Evolutionary conservation across 2,888 invertebrate species (phyloP), one percentile per base, ranked within the genome.

Genomic region (Scotopteryx bipunctaria): DNA sequence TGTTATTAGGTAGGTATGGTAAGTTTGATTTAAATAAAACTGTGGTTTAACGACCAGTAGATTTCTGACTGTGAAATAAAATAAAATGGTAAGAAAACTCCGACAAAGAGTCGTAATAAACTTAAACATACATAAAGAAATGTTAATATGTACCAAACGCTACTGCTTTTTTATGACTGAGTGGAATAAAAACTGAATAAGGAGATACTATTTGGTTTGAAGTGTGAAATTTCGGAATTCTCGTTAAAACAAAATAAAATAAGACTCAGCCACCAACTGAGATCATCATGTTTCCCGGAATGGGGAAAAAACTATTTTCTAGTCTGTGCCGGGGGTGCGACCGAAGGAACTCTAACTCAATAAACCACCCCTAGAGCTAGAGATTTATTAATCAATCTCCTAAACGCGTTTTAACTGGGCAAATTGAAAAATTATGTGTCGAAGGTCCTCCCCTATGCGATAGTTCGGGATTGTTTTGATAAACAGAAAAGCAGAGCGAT

Each of bases 351-450:
- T 77, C 70, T 83, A 84, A 83, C 83, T 81, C 76, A 77, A 84
- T 84, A 78, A 78, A 73, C 64, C 73, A 71, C 82, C 84, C 83
- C 78, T 64, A 67, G 43, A 40, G 47, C 64, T 70, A 71, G 76
- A 84, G 86, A 89, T 89, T 88, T 87, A 87, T 88, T 86, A 86
- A 89, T 88, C 88, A 83, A 86, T 86, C 87, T 82, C 80, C 80
- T 83, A 79, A 86, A 83, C 82, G 78, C 76, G 71, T 78, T 82
- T 83, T 83, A 83, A 83, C 82, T 78, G 82, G 75, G 78, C 76
- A 82, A 83, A 83, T 83, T 83, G 83, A 83, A 83, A 83, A 83
- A 83, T 83, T 83, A 83, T 83, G 83, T 82, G 83, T 65, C 75
- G 79, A 81, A 79, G 66, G 55, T 48, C 55, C 57, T 57, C 55